Percentiles rank a stretch among this genome's conserved stretches.
These are phyloP conservation scores for Erinaceus europaeus DNA, from an alignment of 2,113 vertebrate genomes.

Conservation along the genomic window DNA sequence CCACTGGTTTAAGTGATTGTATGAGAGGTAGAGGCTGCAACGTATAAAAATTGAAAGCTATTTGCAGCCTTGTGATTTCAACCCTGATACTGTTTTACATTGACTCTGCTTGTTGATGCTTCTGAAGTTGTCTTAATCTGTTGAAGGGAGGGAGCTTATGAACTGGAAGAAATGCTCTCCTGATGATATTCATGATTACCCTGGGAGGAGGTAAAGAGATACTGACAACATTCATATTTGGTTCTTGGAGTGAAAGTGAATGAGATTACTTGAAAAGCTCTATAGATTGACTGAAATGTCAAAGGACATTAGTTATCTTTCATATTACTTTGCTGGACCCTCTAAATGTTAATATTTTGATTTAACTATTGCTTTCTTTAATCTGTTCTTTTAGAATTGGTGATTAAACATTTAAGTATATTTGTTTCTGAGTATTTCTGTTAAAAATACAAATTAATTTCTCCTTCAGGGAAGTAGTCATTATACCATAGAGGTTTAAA, in stretches of 20 bases:
- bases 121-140: conserved; percentile 32
- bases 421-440: conserved; percentile 61
- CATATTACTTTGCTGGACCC: conserved; percentile 16
- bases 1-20: conserved; percentile 14
- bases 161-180: conserved; percentile 56
- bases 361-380: conserved; percentile 49
- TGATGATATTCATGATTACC: conserved; percentile 42
- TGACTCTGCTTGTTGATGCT: conserved; percentile 4
- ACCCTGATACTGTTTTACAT: neutral
- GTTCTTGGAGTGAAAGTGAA: conserved; percentile 22
- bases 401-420: conserved; percentile 55
- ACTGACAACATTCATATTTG: conserved; percentile 28
- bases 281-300: conserved; percentile 8
- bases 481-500: conserved; percentile 46
- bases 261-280: conserved; percentile 40
- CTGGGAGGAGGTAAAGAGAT: conserved; percentile 21
- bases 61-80: neutral
- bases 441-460: conserved; percentile 59
- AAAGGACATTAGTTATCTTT: neutral
- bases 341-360: conserved; percentile 53
- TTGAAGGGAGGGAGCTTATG: neutral
- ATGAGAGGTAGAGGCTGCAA: neutral
- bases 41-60: neutral
- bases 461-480: conserved; percentile 30
- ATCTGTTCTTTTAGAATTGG: conserved; percentile 39